Base-by-base conservation (phyloP, 2,113 vertebrate species). In the Arvicanthis niloticus region DNA sequence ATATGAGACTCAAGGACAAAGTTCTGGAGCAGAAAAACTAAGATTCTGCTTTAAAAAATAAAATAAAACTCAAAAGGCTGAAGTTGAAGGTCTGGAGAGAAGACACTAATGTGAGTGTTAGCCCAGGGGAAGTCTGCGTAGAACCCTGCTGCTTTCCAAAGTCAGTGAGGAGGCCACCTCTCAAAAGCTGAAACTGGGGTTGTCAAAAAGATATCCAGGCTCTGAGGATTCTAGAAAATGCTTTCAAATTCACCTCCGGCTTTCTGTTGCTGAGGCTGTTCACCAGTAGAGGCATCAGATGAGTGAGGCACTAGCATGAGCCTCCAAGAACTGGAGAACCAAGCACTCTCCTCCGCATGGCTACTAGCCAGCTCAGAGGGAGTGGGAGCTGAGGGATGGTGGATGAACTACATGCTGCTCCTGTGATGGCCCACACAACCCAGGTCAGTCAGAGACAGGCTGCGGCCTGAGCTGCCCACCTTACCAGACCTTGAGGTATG, bases 101-200 rank as follows among this genome's bases (percentile, higher is more conserved):
- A 12, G 34, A 11, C 7, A 15, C n/a, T 21, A 42, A n/a, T n/a
- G 17, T 26, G 8, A 5, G 19, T 17, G 29, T 5, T 45, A 7
- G 0, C 7, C 16, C 13, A 26, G 45, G 81, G 65, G 75, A 31
- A n/a, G 29, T 11, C 2, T 0, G 0, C 0, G 29, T 7, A 51
- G 5, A 13, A 16, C 10, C 3, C 5, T 2, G 7, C 2, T 21
- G 0, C 34, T 45, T 73, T 68, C 45, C 58, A 19, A 6, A 22
- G 5, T 4, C 8, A 7, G 3, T 48, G 51, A 58, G 13, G 19
- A 34, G 4, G 12, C 22, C 2, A 0, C 17, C 3, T 3, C 1
- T 1, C 15, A 48, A 31, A 73, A n/a, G 29, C 12, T 22, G 85
- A 16, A 34, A 12, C 9, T 60, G 10, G 22, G 13, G 12, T 60